These are phyloP conservation scores for Hypomecis punctinalis DNA, from an alignment of 2,888 invertebrate genomes.

Conservation along the genomic window DNA sequence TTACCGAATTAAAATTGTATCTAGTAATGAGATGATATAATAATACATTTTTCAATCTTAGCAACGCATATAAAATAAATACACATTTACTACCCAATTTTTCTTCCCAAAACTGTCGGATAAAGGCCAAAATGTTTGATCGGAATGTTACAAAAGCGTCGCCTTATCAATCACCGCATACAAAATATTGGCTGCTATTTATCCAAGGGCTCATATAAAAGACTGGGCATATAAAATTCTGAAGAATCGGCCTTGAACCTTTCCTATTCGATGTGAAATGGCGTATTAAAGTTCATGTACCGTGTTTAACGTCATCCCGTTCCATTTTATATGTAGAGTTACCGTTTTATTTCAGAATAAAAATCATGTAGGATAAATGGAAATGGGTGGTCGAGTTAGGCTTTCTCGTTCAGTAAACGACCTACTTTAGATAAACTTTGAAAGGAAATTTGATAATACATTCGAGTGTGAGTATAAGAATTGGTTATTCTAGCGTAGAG, in stretches of 20 bases:
- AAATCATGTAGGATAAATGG: constrained; percentile 5
- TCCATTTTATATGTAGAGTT: constrained; percentile 16
- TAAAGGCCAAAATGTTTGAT: background rate
- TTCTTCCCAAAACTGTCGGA: background rate
- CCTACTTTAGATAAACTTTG: constrained; percentile 5
- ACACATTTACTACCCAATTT: background rate
- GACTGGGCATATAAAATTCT: constrained; percentile 32
- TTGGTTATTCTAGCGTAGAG: background rate
- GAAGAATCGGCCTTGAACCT: constrained; percentile 40
- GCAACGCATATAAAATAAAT: no score
- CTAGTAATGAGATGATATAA: no score
- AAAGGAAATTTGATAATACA: background rate
- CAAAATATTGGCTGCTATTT: constrained; percentile 17
- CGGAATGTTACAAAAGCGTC: background rate
- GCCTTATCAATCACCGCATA: constrained; percentile 1
- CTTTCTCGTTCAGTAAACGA: constrained; percentile 3
- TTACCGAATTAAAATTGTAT: no score
- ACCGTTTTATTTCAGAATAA: constrained; percentile 16
- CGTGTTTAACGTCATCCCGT: constrained; percentile 26
- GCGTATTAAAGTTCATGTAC: constrained; percentile 38
- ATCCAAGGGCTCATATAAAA: constrained; percentile 36
- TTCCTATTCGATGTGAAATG: constrained; percentile 34
- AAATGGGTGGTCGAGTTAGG: constrained; percentile 6
- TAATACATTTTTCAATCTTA: no score
- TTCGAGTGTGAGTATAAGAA: background rate